These are phyloP conservation scores for Hirundichthys speculiger DNA, from an alignment of 2,113 vertebrate species.

Conservation along the genomic window DNA sequence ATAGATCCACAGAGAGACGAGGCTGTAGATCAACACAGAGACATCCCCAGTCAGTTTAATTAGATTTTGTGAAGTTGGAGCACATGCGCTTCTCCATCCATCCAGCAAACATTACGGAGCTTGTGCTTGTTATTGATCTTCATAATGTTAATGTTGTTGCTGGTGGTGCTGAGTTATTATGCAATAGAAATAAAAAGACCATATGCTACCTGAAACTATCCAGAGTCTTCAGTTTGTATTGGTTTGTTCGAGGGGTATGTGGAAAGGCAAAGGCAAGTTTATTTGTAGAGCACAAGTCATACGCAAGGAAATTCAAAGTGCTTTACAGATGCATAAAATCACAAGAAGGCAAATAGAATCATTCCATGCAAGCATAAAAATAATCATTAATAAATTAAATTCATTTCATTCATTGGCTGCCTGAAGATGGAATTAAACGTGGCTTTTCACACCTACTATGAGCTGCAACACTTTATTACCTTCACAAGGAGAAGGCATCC, in stretches of 20 bases:
- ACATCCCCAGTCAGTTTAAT: conserved; percentile 47
- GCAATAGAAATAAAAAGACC: conserved; percentile 40
- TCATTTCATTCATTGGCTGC: conserved; percentile 46
- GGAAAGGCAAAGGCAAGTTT: no score
- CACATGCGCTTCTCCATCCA: conserved; percentile 36
- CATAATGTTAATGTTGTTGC: conserved; percentile 50
- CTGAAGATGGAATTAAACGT: conserved; percentile 64
- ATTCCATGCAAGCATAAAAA: no score
- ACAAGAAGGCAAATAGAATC: no score
- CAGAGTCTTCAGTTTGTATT: conserved; percentile 29
- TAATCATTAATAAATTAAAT: no score
- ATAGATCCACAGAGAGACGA: conserved; percentile 22
- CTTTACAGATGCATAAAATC: no score
- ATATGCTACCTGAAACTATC: conserved; percentile 44
- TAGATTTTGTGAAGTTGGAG: conserved; percentile 50
- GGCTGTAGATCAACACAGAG: conserved; percentile 42
- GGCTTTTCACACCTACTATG: conserved; percentile 66
- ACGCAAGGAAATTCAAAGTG: no score
- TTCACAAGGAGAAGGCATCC: conserved; percentile 63
- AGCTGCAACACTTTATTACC: conserved; percentile 59
- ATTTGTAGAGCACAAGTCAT: background rate
- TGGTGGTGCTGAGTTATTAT: conserved; percentile 47
- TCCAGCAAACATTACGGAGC: conserved; percentile 40
- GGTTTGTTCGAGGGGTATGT: conserved; percentile 9
- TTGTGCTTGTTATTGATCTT: conserved; percentile 62